Evolutionary conservation across 2,113 vertebrate species (phyloP).

Genomic region (Lagenorhynchus albirostris): DNA sequence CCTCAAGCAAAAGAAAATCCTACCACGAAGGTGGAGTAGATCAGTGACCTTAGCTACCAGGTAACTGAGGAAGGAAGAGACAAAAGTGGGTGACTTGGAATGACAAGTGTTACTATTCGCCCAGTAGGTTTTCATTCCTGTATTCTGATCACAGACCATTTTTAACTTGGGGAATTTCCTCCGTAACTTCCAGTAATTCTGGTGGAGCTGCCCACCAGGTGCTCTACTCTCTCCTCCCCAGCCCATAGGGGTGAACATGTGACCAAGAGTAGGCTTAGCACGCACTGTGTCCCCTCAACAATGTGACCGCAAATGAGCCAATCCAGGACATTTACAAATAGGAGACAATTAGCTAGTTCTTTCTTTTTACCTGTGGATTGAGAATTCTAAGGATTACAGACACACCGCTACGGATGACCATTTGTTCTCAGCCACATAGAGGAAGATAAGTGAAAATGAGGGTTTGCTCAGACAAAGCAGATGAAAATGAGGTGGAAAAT

Average conservation of each 20-base stretch:
- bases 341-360: neutral
- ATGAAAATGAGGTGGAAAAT: neutral
- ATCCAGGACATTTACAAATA: neutral
- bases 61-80: too few relatives aligned
- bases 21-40: neutral
- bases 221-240: neutral
- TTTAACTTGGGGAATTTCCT: neutral
- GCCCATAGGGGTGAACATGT: rapidly evolving
- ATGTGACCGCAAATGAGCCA: neutral
- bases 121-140: neutral
- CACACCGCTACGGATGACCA: rapidly evolving
- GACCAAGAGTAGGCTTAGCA: neutral
- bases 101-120: rapidly evolving
- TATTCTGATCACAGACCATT: neutral
- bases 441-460: neutral
- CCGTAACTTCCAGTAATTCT: neutral
- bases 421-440: neutral
- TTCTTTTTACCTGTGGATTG: neutral
- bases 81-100: neutral
- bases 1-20: neutral
- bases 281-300: rapidly evolving
- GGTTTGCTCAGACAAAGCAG: neutral
- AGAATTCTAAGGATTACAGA: neutral
- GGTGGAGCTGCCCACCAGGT: too few relatives aligned
- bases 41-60: neutral